Evolutionary conservation across 2,797 vertebrate genomes (phyloP).

Genomic region (Arctocebus calabarensis): DNA sequence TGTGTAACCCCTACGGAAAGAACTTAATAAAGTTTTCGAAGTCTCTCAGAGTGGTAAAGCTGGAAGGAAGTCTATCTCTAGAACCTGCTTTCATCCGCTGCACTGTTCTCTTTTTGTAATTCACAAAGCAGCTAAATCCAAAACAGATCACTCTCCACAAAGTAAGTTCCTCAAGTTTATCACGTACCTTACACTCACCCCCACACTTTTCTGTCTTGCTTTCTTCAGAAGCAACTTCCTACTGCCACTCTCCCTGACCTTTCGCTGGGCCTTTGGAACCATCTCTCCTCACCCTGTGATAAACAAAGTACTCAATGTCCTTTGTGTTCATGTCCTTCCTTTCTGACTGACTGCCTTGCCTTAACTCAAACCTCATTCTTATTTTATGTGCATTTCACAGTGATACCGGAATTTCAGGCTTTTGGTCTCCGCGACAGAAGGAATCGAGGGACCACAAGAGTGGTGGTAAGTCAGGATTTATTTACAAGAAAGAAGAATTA

Average conservation of each 20-base stretch:
- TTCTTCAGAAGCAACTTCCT: not conserved
- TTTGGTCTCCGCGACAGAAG: too few relatives aligned
- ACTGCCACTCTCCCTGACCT: not conserved
- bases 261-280: not conserved
- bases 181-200: not conserved
- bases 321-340: not conserved
- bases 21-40: conserved; percentile 1
- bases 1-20: not conserved
- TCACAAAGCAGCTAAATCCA: not conserved
- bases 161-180: not conserved
- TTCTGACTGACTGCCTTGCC: not conserved
- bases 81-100: not conserved
- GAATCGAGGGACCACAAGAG: too few relatives aligned
- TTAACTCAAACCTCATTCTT: not conserved
- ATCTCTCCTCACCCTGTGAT: not conserved
- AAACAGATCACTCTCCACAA: not conserved
- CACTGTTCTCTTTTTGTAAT: not conserved
- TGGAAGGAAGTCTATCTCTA: not conserved
- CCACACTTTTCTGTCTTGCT: not conserved
- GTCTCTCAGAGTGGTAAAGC: not conserved
- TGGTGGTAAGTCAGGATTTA: too few relatives aligned
- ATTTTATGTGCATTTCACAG: not conserved
- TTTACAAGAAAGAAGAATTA: too few relatives aligned
- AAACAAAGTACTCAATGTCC: not conserved
- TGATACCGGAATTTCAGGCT: too few relatives aligned